Evolutionary conservation across 2,888 invertebrate genomes (phyloP).

Genomic region (Alitta virens): DNA sequence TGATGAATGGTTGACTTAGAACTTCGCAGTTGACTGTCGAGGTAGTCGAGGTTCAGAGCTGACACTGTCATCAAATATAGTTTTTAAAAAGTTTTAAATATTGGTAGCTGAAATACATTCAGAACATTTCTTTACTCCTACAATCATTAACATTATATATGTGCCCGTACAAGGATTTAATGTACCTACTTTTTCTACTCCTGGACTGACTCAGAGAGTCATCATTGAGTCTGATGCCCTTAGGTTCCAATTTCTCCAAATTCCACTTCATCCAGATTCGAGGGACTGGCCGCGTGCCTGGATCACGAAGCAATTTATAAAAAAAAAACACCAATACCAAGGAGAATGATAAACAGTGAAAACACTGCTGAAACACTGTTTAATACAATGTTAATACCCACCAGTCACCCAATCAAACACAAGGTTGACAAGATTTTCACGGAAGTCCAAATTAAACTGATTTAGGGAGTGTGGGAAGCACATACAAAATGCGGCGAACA

Average conservation of each 20-base stretch:
- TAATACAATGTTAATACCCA: conserved; percentile 22
- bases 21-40: conserved; percentile 36
- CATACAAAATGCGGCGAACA: conserved; percentile 51
- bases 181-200: conserved; percentile 35
- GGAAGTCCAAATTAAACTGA: conserved; percentile 52
- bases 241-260: conserved; percentile 47
- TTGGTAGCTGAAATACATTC: background rate
- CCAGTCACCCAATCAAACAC: conserved; percentile 53
- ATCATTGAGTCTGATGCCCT: conserved; percentile 47
- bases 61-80: conserved; percentile 12
- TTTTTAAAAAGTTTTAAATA: background rate
- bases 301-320: background rate
- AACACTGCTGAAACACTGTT: background rate
- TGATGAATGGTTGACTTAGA: conserved; percentile 37
- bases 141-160: background rate
- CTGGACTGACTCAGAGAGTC: conserved; percentile 43
- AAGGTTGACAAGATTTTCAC: conserved; percentile 44
- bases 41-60: conserved; percentile 42
- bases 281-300: conserved; percentile 49
- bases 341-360: background rate
- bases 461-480: conserved; percentile 55
- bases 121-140: no score
- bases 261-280: conserved; percentile 50
- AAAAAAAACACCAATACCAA: no score
- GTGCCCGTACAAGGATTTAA: background rate